Percentiles rank a stretch among this genome's conserved stretches.
Evolutionary conservation across 2,888 invertebrate genomes (phyloP).

Genomic region (Seladonia tumulorum): DNA sequence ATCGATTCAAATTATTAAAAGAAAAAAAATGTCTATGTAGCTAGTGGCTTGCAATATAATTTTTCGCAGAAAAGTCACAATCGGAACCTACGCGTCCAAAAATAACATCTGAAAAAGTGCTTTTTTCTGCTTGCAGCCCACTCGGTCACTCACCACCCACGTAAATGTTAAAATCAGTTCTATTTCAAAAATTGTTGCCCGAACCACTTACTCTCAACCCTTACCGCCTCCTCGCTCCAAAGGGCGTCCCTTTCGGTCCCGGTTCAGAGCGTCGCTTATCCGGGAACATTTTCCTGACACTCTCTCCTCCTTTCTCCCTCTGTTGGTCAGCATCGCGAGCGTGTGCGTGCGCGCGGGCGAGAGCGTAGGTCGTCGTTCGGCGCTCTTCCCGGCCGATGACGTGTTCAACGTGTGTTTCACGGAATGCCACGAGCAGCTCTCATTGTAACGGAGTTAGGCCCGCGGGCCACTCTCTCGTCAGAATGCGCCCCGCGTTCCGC

Average conservation of each 20-base stretch:
- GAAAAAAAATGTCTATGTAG: too few species aligned
- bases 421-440: slow-evolving; percentile 79
- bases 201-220: not conserved
- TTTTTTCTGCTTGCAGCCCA: not conserved
- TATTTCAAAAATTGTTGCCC: not conserved
- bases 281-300: not conserved
- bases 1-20: too few species aligned
- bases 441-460: slow-evolving; percentile 79
- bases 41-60: too few species aligned
- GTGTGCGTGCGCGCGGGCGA: not conserved
- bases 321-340: slow-evolving; percentile 10
- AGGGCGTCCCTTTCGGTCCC: not conserved
- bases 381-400: slow-evolving; percentile 72
- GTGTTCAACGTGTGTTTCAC: slow-evolving; percentile 75
- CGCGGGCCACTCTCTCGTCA: slow-evolving; percentile 74
- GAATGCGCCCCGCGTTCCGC: slow-evolving; percentile 45
- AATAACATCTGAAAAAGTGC: not conserved
- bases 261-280: not conserved
- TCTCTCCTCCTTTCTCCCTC: slow-evolving; percentile 8
- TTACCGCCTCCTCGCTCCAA: not conserved
- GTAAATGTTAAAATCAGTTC: not conserved
- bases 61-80: not conserved
- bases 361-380: slow-evolving; percentile 52
- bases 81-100: not conserved
- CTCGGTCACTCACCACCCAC: not conserved